Conservation (phyloP, 2,888 invertebrate species). For the Drosophila limbata region DNA sequence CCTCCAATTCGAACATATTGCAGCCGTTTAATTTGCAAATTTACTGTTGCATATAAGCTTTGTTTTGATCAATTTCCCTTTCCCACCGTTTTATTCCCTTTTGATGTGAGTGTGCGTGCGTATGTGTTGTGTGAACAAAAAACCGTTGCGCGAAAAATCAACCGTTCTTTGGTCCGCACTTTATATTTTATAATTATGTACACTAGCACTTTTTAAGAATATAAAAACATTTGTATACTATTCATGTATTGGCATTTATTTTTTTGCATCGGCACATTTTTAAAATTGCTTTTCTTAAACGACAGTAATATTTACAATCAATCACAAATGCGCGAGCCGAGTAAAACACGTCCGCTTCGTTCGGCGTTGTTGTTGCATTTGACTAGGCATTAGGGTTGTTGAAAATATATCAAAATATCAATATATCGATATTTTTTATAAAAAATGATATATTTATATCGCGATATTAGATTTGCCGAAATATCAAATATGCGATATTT, state of each 20-base stretch:
- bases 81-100: conserved; percentile 18
- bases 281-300: conserved; percentile 26
- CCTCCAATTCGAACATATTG: conserved; percentile 90
- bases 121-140: conserved; percentile 27
- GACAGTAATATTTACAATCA: conserved; percentile 41
- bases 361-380: conserved; percentile 59
- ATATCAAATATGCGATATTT: too few relatives aligned
- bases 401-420: conserved; percentile 4
- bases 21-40: conserved; percentile 25
- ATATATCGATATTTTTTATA: conserved; percentile 4
- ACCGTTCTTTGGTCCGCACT: conserved; percentile 42
- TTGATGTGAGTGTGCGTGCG: conserved; percentile 2
- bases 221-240: conserved; percentile 18
- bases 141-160: conserved; percentile 50
- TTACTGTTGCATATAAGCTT: conserved; percentile 54
- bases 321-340: conserved; percentile 41
- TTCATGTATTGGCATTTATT: conserved; percentile 17
- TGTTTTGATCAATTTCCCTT: conserved; percentile 64
- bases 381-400: conserved; percentile 35
- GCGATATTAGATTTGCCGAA: too few relatives aligned
- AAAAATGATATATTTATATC: too few relatives aligned
- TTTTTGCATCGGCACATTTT: conserved; percentile 36
- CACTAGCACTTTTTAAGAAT: conserved; percentile 27
- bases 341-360: conserved; percentile 40
- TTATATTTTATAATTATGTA: conserved; percentile 24